Evolutionary conservation across 2,797 vertebrate species (phyloP), one percentile per base, ranked within the genome.

Genomic region (Macropodus opercularis): DNA sequence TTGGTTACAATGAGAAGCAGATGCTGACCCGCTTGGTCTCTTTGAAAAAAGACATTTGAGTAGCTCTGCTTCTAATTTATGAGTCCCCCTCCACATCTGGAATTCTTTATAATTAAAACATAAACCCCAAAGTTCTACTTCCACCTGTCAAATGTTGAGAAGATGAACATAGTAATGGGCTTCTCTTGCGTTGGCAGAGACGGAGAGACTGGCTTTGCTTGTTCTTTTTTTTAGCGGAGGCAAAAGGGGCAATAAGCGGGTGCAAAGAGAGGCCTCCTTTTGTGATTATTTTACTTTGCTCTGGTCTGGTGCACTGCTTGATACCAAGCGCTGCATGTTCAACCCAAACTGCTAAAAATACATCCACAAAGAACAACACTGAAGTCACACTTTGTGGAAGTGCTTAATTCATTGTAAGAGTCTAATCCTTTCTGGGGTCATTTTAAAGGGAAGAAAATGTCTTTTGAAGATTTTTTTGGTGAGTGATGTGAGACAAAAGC

Each of bases 21-120:
- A 98, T 97, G 96, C 94, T 93, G 95, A 94, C 92, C 95, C 88
- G 93, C 91, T 93, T 94, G 93, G 93, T 94, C 92, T 85, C 95
- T 95, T 96, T 96, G 94, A 95, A 96, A 96, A 97, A 95, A 95
- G 95, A 95, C 93, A 94, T 96, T 93, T 87, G 94, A 96, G 94
- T 91, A 93, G 93, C 91, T 96, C 96, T 98, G 96, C 94, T 95
- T 97, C 95, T 97, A 95, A 98, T 99, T 97, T 97, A 95, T 91
- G 89, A 90, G 91, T 85, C 93, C 85, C 92, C 90, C 94, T 94
- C 92, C 93, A 96, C 97, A 98, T 99, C 96, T 99, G 96, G 96
- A 97, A 95, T 96, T 94, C 93, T 93, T 98, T 98, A 98, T 95
- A 97, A 98, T 98, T 98, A 97, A 97, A 97, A 96, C 94, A 86